A percentile compares a stretch with the other conserved stretches of the same genome.
Conservation (phyloP, 2,888 invertebrate genomes). For the Gandaritis pyraliata region DNA sequence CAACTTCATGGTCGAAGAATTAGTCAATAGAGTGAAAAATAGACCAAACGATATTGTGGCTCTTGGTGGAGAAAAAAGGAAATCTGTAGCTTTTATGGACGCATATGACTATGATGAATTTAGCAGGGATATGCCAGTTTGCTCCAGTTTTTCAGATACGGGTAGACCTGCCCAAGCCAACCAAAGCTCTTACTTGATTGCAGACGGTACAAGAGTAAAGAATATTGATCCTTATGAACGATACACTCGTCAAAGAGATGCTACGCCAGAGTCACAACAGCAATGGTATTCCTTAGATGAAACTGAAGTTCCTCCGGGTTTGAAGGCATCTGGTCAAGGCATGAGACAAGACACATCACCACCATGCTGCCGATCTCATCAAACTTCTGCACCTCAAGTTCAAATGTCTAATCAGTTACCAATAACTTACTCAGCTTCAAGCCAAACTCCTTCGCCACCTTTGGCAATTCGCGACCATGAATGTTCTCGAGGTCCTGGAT, state of each 20-base stretch:
- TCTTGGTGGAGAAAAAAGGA: conserved; percentile 31
- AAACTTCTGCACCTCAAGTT: not conserved
- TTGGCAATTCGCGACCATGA: not conserved
- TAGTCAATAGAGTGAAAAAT: conserved; percentile 58
- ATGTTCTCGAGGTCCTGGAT: not conserved
- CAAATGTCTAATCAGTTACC: conserved; percentile 5
- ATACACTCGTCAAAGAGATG: conserved; percentile 12
- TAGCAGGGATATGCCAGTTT: conserved; percentile 45
- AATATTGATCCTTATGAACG: conserved; percentile 14
- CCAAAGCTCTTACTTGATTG: conserved; percentile 36
- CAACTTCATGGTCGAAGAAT: conserved; percentile 56
- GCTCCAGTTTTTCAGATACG: conserved; percentile 47
- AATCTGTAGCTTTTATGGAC: conserved; percentile 48
- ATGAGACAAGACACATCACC: conserved; percentile 5
- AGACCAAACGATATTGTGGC: conserved; percentile 40
- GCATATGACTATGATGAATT: conserved; percentile 50
- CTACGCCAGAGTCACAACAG: conserved; percentile 21
- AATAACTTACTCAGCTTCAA: not conserved
- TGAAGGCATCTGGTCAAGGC: not conserved
- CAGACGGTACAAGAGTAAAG: conserved; percentile 37
- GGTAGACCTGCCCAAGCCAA: conserved; percentile 28
- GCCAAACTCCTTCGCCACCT: conserved; percentile 15
- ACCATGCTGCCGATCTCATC: conserved; percentile 10
- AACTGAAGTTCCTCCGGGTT: conserved; percentile 1
- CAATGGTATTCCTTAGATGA: conserved; percentile 31